Evolutionary conservation across 1,140 invertebrate genomes (phyloP), one percentile per base, ranked within the genome.

Genomic region (Amphibalanus amphitrite): DNA sequence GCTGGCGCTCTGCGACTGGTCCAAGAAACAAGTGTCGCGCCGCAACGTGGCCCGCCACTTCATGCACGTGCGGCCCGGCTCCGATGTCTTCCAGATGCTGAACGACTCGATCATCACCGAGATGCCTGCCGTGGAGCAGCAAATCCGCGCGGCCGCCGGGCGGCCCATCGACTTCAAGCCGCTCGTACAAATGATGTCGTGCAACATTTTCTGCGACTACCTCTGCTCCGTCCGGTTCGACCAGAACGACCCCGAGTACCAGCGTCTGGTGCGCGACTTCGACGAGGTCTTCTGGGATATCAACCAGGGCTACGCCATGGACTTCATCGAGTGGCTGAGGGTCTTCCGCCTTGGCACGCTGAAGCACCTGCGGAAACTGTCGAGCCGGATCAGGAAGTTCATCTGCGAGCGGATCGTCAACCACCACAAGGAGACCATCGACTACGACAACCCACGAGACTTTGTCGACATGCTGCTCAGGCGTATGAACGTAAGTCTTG

Each of bases 261-360:
- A 79, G 17, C 82, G 85, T 71, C 84, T 90, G 72, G 85, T 91
- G 0, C 76, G 82, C 28, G 86, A 86, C 74, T 95, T 93, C 76
- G 91, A 94, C 76, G 85, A 87, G 70, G 89, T 95, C 3, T 95
- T 95, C 81, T 91, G 87, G 84, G 91, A 94, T 78, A 79, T 95
- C 69, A 93, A 94, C 78, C 88, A 91, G 78, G 91, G 91, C 0
- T 93, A 91, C 77, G 86, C 89, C 0, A 85, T 91, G 0, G 93
- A 95, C 77, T 93, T 95, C 78, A 78, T 95, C n/a, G 92, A 92
- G 0, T 90, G 89, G 84, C 76, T 94, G 0, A 82, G 86, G 71
- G 89, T 89, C 0, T 83, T 91, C 65, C 90, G 90, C 77, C 80
- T 81, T 17, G 79, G 82, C 0, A 88, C 91, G 76, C 86, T 90